Base-by-base conservation (phyloP, 2,113 vertebrate genomes). In the Vombatus ursinus region DNA sequence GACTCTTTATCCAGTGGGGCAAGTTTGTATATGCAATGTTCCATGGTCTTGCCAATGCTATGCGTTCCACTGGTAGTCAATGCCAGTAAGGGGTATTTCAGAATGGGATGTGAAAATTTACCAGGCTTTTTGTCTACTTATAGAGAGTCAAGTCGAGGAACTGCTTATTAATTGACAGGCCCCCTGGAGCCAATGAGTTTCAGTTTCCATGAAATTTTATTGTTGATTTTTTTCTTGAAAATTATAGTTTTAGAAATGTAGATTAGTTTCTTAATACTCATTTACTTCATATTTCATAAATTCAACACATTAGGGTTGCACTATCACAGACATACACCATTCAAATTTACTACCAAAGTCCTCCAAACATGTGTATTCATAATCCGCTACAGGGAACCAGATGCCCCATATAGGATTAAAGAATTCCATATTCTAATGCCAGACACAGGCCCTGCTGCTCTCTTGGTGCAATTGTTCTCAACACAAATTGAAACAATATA, bases 241-340 rank as follows among this genome's bases (percentile, higher is more conserved):
- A 98, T 98, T 98, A 99, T 98, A 98, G 98, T 98, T 98, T 98
- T 98, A 97, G 98, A 98, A 94, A 98, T 96, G 97, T 98, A 98
- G 98, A 97, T 97, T 99, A 98, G 99, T 99, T 99, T 99, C 98
- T 97, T 99, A 98, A 99, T 98, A 97, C 98, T 97, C 97, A 98
- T 98, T 98, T 98, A 98, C 96, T 98, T 98, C 98, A 98, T 98
- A 98, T 99, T 98, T 97, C 97, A 98, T 98, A 99, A 98, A 99
- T 99, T 98, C 98, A 89, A 12, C 97, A 94, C 97, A 98, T 98
- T 98, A 98, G 98, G 98, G 98, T 98, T 97, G 97, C 97, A 98
- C 98, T 98, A 98, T 98, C 98, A 97, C 51, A 93, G 98, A 98
- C 93, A 96, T 97, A 96, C 97, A 97, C 95, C 98, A 96, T 96